phyloP scores from a whole-genome alignment of 2,113 vertebrate genomes.

The Sebastes schlegelii region DNA sequence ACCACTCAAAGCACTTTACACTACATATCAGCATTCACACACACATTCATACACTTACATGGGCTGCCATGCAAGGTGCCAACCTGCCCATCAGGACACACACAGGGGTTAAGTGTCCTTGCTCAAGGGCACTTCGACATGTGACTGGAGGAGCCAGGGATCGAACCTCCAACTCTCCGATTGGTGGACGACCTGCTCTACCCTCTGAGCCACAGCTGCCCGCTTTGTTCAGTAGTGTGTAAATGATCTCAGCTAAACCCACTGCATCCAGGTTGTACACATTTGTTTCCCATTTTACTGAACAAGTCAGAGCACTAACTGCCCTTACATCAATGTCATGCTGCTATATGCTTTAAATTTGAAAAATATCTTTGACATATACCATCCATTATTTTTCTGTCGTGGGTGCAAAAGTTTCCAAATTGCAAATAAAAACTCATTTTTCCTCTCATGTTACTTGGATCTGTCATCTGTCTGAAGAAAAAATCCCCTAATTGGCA shows the following conservation, averaged over 20 bases:
- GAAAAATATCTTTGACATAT: not conserved
- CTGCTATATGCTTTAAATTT: not conserved
- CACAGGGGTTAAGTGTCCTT: no score
- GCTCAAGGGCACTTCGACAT: no score
- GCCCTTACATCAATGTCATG: not conserved
- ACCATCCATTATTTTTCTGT: not conserved
- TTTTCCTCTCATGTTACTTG: constrained; percentile 19
- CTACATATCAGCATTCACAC: no score
- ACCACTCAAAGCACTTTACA: no score
- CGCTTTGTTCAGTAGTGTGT: not conserved
- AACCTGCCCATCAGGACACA: no score
- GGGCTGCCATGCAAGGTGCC: no score
- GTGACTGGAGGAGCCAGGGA: no score
- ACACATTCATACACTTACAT: no score
- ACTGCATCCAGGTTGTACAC: not conserved
- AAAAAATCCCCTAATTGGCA: constrained; percentile 28
- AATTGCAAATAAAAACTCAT: constrained; percentile 25
- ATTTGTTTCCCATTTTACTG: not conserved
- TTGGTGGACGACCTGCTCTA: no score
- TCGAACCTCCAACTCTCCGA: no score
- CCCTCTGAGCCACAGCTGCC: no score
- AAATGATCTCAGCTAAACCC: not conserved
- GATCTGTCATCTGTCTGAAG: constrained; percentile 11
- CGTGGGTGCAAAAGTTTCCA: constrained; percentile 16
- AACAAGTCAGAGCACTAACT: not conserved